phyloP scores from a whole-genome alignment of 2,888 invertebrate species.

The Synergus laeviventris region DNA sequence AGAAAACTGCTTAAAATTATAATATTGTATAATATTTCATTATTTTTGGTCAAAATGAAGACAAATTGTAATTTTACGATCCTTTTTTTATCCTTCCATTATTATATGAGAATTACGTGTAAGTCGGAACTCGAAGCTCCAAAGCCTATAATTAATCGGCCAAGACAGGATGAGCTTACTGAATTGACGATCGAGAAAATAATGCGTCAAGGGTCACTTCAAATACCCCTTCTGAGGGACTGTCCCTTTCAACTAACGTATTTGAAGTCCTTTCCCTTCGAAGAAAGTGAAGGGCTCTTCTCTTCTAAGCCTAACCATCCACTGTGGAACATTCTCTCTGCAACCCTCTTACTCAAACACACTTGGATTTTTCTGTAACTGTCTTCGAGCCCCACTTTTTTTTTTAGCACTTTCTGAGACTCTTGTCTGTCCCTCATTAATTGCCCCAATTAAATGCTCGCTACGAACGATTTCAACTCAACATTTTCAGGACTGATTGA shows the following conservation, averaged over 20 bases:
- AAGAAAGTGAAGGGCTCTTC: constrained; percentile 60
- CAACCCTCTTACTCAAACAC: constrained; percentile 38
- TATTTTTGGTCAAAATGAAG: not conserved
- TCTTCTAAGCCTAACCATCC: constrained; percentile 58
- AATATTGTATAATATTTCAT: not conserved
- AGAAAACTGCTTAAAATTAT: no score
- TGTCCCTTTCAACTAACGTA: constrained; percentile 55
- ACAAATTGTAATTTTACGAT: not conserved
- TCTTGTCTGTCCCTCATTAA: constrained; percentile 58
- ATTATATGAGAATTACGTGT: no score
- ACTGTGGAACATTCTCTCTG: constrained; percentile 46
- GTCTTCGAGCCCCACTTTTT: constrained; percentile 37
- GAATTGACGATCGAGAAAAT: constrained; percentile 64
- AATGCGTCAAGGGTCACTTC: constrained; percentile 64
- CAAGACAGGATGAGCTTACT: constrained; percentile 62
- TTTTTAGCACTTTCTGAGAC: constrained; percentile 46
- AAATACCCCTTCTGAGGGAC: constrained; percentile 52
- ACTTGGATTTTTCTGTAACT: constrained; percentile 40
- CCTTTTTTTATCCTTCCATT: not conserved
- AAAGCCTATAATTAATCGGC: constrained; percentile 61
- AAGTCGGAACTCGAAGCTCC: not conserved
- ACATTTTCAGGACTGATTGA: constrained; percentile 51
- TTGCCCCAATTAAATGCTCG: constrained; percentile 66
- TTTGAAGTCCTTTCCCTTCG: constrained; percentile 63
- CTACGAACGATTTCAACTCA: constrained; percentile 65